Base-by-base conservation (phyloP, 2,888 invertebrate species). In the Lagria hirta region DNA sequence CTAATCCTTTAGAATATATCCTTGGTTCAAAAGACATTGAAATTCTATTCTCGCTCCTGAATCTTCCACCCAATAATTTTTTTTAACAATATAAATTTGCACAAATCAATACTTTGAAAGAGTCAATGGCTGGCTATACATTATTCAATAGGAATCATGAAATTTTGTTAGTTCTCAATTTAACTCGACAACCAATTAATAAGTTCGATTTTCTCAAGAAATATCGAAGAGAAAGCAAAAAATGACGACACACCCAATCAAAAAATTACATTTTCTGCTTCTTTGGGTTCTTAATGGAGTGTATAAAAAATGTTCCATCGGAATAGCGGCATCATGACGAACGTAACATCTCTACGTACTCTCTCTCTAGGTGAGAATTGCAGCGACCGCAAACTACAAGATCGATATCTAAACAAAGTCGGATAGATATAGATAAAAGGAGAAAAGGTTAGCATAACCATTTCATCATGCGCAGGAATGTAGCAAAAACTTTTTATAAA, bases 391-490 rank as follows among this genome's bases (percentile, higher is more conserved):
- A 36, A 36, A 16, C 27, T 27, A 8, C 20, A 13, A 43, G 43
- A 43, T 43, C 43, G 21, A 43, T 43, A 43, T 33, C 32, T 37
- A 16, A 44, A 30, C 32, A 44, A 43, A 30, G 36, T 43, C 12
- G 36, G 22, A 28, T 35, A 20, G 32, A n/a, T n/a, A n/a, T n/a
- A n/a, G 38, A 29, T 40, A 22, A 42, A 40, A 44, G 44, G 43
- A 61, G 63, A 58, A 61, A 63, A 61, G 55, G 55, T 58, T 62
- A 57, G 54, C 58, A 58, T 55, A 52, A 57, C n/a, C 64, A 61
- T 62, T 61, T 55, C 58, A 58, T 63, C 64, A 61, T 56, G 58
- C 53, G 54, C n/a, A n/a, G n/a, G n/a, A n/a, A n/a, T n/a, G n/a
- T n/a, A n/a, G n/a, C n/a, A n/a, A n/a, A n/a, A n/a, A n/a, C n/a